phyloP scores from a whole-genome alignment of 2,113 vertebrate species.

The Caracal caracal region DNA sequence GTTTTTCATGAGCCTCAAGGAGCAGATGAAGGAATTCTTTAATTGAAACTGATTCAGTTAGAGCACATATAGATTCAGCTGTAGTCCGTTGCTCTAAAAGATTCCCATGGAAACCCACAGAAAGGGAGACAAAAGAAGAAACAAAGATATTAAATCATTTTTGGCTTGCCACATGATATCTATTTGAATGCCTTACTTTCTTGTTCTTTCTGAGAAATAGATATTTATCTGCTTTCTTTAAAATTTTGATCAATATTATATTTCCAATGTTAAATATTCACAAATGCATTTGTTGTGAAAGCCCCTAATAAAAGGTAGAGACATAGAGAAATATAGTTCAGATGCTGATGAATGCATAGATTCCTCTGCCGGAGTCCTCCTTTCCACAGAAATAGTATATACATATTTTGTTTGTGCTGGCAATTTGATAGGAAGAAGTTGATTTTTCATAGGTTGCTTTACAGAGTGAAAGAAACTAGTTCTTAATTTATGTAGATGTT shows the following conservation, averaged over 20 bases:
- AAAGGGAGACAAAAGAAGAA: conserved; percentile 26
- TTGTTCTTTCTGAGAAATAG: background rate
- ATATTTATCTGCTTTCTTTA: background rate
- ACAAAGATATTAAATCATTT: conserved; percentile 44
- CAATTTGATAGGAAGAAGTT: background rate
- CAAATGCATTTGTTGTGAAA: background rate
- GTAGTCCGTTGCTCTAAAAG: conserved; percentile 38
- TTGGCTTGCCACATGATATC: background rate
- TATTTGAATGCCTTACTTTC: background rate
- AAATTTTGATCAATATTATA: background rate
- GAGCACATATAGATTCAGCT: conserved; percentile 59
- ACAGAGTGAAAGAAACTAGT: background rate
- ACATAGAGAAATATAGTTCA: background rate
- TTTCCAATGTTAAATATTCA: background rate
- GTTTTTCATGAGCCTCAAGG: background rate
- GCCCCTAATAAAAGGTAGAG: background rate
- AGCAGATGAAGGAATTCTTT: conserved; percentile 51
- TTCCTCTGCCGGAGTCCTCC: background rate
- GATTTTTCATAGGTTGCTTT: background rate
- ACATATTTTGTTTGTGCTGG: background rate
- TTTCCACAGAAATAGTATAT: background rate
- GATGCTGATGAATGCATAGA: background rate
- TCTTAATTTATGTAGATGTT: background rate
- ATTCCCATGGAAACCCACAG: conserved; percentile 71
- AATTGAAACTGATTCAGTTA: conserved; percentile 54